phyloP scores from a whole-genome alignment of 1,140 invertebrate genomes.

The Elymnias hypermnestra region DNA sequence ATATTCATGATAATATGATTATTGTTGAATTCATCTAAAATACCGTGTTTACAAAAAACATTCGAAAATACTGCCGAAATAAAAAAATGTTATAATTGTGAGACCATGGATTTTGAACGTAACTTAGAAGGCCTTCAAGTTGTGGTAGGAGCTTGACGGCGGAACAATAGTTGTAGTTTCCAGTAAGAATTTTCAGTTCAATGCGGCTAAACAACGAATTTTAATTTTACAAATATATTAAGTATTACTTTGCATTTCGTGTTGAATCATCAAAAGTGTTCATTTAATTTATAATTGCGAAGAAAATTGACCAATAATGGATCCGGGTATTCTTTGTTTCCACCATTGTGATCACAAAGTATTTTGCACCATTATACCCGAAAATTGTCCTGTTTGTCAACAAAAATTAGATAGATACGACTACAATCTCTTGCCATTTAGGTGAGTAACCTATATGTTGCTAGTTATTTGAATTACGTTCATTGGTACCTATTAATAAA shows the following conservation, averaged over 20 bases:
- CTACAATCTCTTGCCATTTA: slow-evolving; percentile 83
- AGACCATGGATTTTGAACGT: slow-evolving; percentile 10
- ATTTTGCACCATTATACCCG: slow-evolving; percentile 85
- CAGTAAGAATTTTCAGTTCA: slow-evolving; percentile 36
- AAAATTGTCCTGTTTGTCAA: slow-evolving; percentile 83
- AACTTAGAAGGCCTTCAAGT: slow-evolving; percentile 17
- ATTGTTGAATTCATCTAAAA: too few relatives aligned
- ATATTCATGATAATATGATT: too few relatives aligned
- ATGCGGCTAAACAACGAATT: too few relatives aligned
- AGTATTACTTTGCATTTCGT: background rate
- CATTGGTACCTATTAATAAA: too few relatives aligned
- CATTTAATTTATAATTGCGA: slow-evolving; percentile 42
- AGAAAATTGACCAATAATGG: slow-evolving; percentile 60
- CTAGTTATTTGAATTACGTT: background rate
- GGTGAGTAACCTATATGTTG: slow-evolving; percentile 58
- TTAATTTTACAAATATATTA: too few relatives aligned
- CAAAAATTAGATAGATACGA: slow-evolving; percentile 77
- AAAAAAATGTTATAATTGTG: background rate
- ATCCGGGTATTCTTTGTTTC: slow-evolving; percentile 88
- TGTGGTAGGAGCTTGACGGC: slow-evolving; percentile 24
- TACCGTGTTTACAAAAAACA: too few relatives aligned
- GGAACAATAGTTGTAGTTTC: slow-evolving; percentile 36
- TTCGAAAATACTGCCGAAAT: background rate
- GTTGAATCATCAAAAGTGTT: slow-evolving; percentile 7
- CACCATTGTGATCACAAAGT: slow-evolving; percentile 88